Evolutionary conservation across 2,113 vertebrate species (phyloP).

Genomic region (Centropus unirufus): DNA sequence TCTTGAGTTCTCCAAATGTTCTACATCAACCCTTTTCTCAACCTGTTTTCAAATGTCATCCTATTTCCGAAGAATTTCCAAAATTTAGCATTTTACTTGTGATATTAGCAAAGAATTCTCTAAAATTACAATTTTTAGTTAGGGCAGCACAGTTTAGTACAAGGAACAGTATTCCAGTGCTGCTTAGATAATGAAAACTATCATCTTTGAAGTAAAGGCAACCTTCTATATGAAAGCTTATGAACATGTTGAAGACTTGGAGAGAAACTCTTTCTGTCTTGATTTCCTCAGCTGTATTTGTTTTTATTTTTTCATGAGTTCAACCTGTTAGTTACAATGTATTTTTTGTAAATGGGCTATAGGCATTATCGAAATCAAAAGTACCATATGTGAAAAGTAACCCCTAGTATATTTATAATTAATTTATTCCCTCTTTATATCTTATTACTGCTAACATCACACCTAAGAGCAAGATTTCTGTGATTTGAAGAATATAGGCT

Average conservation of each 20-base stretch:
- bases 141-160: background rate
- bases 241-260: background rate
- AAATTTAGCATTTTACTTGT: background rate
- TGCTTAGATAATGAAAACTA: background rate
- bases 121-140: background rate
- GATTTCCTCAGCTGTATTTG: background rate
- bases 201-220: background rate
- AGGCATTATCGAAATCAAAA: slow-evolving; percentile 2
- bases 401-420: background rate
- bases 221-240: background rate
- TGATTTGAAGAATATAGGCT: background rate
- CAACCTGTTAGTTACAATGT: background rate
- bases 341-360: background rate
- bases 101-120: background rate
- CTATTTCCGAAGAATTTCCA: background rate
- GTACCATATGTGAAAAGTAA: background rate
- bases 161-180: background rate
- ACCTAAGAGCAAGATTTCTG: background rate
- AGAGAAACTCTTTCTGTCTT: background rate
- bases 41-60: background rate
- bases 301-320: background rate
- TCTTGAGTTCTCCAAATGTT: background rate
- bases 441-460: background rate
- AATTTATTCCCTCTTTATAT: background rate
- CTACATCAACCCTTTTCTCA: background rate